Conservation (phyloP, 2,113 vertebrate genomes). For the Erythrolamprus reginae region DNA sequence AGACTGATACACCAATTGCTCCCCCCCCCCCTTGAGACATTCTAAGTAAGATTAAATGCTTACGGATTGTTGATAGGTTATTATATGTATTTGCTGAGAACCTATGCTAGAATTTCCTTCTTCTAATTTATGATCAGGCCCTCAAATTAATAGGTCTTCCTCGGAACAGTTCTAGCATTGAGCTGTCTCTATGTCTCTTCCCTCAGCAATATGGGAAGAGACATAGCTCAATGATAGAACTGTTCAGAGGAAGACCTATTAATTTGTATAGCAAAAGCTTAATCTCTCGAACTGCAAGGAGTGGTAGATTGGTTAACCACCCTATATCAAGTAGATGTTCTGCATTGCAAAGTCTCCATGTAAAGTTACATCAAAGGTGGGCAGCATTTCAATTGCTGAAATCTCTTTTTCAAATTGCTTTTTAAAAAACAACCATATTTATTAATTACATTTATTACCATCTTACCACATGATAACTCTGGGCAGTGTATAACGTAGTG, state of each 20-base stretch:
- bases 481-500: not conserved
- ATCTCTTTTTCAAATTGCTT: not conserved
- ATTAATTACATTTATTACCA: not conserved
- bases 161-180: too few species aligned
- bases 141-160: too few species aligned
- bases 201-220: not conserved
- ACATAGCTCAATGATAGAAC: not conserved
- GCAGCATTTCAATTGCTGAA: not conserved
- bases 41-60: not conserved
- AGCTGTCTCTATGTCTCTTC: too few species aligned
- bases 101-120: not conserved
- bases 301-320: not conserved
- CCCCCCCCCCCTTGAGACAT: not conserved
- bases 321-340: not conserved
- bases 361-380: not conserved
- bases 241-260: not conserved
- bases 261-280: not conserved
- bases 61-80: not conserved
- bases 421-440: not conserved
- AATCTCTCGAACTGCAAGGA: not conserved
- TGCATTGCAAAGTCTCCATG: not conserved
- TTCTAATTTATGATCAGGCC: not conserved
- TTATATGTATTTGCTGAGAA: not conserved
- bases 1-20: fast-evolving
- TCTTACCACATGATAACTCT: not conserved